Conservation (phyloP, 2,113 vertebrate species). For the Pipa parva region DNA sequence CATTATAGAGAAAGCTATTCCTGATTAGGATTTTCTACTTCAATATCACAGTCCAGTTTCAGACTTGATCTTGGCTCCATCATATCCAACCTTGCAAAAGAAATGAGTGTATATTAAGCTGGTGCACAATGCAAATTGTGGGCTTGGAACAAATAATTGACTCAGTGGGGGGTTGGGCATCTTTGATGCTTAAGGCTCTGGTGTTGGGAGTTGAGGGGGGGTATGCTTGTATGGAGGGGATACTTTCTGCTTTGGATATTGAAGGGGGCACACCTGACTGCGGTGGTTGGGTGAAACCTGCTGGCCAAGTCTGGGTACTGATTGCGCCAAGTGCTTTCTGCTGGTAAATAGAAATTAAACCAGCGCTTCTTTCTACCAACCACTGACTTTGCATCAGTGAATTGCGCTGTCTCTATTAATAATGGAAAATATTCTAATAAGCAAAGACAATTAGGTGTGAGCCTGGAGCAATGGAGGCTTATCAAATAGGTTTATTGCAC, state of each 20-base stretch:
- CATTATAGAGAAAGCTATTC: not conserved
- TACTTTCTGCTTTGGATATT: not conserved
- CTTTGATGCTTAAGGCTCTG: constrained; percentile 16
- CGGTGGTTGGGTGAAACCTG: constrained; percentile 59
- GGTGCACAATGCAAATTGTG: constrained; percentile 19
- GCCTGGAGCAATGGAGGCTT: too few relatives aligned
- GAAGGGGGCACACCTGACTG: not conserved
- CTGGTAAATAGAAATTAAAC: not conserved
- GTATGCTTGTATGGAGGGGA: not conserved
- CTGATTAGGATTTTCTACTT: not conserved
- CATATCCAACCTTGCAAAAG: too few relatives aligned
- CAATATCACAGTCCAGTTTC: too few relatives aligned
- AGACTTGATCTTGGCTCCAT: too few relatives aligned
- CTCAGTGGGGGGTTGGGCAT: constrained; percentile 26
- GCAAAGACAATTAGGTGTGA: constrained; percentile 4
- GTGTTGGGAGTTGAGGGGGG: constrained; percentile 7
- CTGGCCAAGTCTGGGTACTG: constrained; percentile 12
- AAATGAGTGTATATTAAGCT: constrained; percentile 16
- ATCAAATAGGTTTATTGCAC: too few relatives aligned
- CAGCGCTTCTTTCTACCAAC: not conserved
- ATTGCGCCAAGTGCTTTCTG: not conserved
- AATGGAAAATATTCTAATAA: not conserved
- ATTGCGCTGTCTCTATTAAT: not conserved
- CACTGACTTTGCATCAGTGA: constrained; percentile 3
- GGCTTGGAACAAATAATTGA: constrained; percentile 38